phyloP scores from a whole-genome alignment of 2,888 invertebrate genomes.

The Bibio marci region DNA sequence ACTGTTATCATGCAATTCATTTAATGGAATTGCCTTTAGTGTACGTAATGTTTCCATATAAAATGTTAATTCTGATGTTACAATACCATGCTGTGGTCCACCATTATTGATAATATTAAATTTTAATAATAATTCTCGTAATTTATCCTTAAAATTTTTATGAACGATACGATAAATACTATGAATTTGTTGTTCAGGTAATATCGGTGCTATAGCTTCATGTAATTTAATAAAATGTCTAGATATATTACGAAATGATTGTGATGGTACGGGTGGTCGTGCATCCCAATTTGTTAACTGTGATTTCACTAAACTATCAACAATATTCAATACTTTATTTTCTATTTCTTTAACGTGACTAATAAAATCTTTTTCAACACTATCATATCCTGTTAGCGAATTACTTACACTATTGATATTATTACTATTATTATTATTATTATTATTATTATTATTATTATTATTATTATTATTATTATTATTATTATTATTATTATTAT shows the following conservation, averaged over 20 bases:
- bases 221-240: conserved; percentile 80
- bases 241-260: conserved; percentile 71
- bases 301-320: conserved; percentile 65
- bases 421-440: not conserved
- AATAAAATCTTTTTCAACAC: conserved; percentile 38
- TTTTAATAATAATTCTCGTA: conserved; percentile 65
- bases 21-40: conserved; percentile 55
- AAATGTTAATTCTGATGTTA: conserved; percentile 82
- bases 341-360: conserved; percentile 88
- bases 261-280: conserved; percentile 86
- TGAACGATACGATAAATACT: conserved; percentile 62
- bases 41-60: conserved; percentile 75
- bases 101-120: conserved; percentile 88
- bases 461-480: conserved; percentile 1
- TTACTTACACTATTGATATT: not conserved
- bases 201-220: conserved; percentile 72
- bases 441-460: not conserved
- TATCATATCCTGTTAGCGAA: conserved; percentile 23
- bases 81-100: conserved; percentile 90
- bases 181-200: conserved; percentile 64
- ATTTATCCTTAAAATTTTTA: conserved; percentile 68
- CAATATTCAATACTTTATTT: conserved; percentile 77
- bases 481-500: not conserved
- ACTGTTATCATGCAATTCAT: conserved; percentile 55
- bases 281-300: conserved; percentile 84